Conservation (phyloP, 1,140 invertebrate species). For the Formica exsecta region DNA sequence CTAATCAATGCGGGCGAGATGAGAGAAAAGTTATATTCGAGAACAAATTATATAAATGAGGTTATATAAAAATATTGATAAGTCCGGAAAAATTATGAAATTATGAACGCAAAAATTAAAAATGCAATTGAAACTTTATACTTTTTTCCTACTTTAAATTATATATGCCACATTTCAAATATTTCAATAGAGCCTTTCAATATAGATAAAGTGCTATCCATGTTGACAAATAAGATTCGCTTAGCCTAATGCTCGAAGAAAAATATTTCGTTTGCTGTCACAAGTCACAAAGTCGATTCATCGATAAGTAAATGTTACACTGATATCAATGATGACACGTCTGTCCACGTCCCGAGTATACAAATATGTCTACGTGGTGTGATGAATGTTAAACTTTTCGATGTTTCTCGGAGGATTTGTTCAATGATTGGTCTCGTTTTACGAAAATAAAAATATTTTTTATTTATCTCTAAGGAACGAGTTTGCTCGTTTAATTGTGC, state of each 20-base stretch:
- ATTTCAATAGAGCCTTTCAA: neutral
- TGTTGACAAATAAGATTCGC: neutral
- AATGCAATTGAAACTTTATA: no score
- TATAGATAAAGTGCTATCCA: neutral
- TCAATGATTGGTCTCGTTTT: neutral
- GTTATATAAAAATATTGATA: no score
- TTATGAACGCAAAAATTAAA: no score
- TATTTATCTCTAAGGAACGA: neutral
- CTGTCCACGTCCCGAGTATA: neutral
- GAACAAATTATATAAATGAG: neutral
- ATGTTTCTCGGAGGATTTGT: neutral
- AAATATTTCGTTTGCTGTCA: neutral
- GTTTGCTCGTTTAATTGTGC: neutral
- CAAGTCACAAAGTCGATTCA: neutral
- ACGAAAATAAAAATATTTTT: neutral
- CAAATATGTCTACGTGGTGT: conserved; percentile 19
- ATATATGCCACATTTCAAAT: neutral
- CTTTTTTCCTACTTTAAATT: neutral
- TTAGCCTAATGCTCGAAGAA: neutral
- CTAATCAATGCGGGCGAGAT: neutral
- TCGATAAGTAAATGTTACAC: neutral
- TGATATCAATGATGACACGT: conserved; percentile 35
- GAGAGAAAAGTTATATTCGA: conserved; percentile 4
- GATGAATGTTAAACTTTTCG: neutral
- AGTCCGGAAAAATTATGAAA: no score